Base-by-base conservation (phyloP, 2,888 invertebrate genomes). In the Polydrusus tereticollis region DNA sequence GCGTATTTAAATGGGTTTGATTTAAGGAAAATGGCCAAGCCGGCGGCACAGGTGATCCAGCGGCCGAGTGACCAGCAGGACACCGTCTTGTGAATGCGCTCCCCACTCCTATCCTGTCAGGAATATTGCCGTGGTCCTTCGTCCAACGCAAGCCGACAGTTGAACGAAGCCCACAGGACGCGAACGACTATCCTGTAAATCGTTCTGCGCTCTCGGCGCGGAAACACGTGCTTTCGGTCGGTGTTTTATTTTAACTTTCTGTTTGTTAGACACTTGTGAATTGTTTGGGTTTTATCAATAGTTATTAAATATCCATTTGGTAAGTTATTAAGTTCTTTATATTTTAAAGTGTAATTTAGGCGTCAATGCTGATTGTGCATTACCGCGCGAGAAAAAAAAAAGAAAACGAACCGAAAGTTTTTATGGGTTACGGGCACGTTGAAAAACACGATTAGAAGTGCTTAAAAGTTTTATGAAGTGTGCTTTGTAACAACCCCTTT, bases 21-120 rank as follows among this genome's bases (percentile, higher is more conserved):
- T 58, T 71, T 55, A 47, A 52, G 60, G 18, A 69, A 52, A 69
- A 64, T 58, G 45, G 63, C 43, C 23, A 57, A 60, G 63, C 41
- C 58, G 52, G 58, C 58, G 33, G 64, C 64, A 62, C 69, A 73
- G 69, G 69, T 73, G 65, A 69, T 73, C 64, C 43, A 62, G 55
- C 57, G 66, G 67, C 47, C 69, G 62, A 73, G 58, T 74, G 74
- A 70, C 74, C 74, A 73, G 65, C 73, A 66, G 73, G 73, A 73
- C 69, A 73, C 62, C 60, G 70, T 74, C 70, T 71, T 74, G 67
- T 70, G 67, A 71, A 67, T 68, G 66, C 69, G 66, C 66, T 66
- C 69, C 70, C 70, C 70, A 67, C 74, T 65, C 66, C 63, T 69
- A 57, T 43, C 43, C 36, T 57, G 50, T 29, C 70, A 70, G 66